A percentile compares a stretch with the other conserved stretches of the same genome.
phyloP scores from a whole-genome alignment of 2,113 vertebrate genomes.

The Fregetta grallaria region DNA sequence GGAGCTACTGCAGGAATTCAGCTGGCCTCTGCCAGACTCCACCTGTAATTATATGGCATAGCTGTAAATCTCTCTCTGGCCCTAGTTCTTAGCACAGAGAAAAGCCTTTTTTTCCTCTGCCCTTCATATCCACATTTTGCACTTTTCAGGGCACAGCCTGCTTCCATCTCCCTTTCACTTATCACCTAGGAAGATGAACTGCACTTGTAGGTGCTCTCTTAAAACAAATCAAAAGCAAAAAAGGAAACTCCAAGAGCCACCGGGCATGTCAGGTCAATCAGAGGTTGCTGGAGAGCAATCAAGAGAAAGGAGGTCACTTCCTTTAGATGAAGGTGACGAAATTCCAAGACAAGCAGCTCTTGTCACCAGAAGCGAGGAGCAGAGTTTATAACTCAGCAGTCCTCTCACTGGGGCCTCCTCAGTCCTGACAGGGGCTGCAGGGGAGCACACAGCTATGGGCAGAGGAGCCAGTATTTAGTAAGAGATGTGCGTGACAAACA shows the following conservation, averaged over 20 bases:
- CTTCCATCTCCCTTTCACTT: background rate
- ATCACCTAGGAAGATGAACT: background rate
- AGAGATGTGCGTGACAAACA: background rate
- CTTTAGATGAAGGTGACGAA: background rate
- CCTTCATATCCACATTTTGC: background rate
- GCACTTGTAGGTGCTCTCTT: background rate
- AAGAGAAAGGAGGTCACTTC: background rate
- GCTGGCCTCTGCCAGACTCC: background rate
- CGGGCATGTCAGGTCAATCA: background rate
- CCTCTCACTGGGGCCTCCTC: background rate
- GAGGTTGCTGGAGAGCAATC: background rate
- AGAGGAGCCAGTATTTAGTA: background rate
- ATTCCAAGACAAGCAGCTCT: background rate
- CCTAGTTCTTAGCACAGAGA: background rate
- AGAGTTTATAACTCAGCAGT: background rate
- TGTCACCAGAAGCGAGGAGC: background rate
- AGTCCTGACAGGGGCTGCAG: background rate
- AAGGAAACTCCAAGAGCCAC: background rate
- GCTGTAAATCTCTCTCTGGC: background rate
- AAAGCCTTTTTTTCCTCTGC: background rate
- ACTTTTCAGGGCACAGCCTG: background rate
- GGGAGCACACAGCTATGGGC: background rate
- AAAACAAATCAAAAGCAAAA: background rate
- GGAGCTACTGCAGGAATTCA: background rate
- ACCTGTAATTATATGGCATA: background rate